phyloP scores from a whole-genome alignment of 1,140 invertebrate species.

The Drosophila pectinifera region DNA sequence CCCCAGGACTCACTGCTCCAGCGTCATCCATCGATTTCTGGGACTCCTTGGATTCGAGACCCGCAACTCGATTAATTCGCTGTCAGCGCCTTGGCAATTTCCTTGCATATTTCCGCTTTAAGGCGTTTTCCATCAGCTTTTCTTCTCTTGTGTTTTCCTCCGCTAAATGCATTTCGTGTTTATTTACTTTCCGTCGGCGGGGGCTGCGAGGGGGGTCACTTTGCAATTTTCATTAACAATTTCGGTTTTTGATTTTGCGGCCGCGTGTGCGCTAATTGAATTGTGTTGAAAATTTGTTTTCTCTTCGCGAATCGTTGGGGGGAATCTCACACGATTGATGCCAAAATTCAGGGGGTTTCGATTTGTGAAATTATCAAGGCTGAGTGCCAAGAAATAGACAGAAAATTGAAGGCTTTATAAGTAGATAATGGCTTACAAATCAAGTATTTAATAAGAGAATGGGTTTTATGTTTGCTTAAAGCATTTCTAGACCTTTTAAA shows the following conservation, averaged over 20 bases:
- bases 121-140: constrained; percentile 72
- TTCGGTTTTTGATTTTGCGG: constrained; percentile 61
- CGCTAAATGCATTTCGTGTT: constrained; percentile 54
- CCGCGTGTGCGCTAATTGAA: constrained; percentile 70
- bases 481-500: too few relatives aligned
- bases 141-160: constrained; percentile 25
- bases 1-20: background rate
- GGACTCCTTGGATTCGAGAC: constrained; percentile 5
- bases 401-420: background rate
- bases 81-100: constrained; percentile 76
- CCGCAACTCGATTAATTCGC: constrained; percentile 38
- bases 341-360: constrained; percentile 5
- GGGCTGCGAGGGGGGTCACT: constrained; percentile 6
- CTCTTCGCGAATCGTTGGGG: constrained; percentile 17
- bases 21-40: constrained; percentile 20
- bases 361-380: background rate
- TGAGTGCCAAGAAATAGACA: background rate
- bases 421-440: background rate
- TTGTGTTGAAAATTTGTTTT: constrained; percentile 64
- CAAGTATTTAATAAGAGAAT: background rate
- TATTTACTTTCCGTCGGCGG: constrained; percentile 44
- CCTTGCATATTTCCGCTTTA: constrained; percentile 79
- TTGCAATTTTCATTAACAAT: constrained; percentile 77
- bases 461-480: too few relatives aligned
- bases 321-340: constrained; percentile 39